Percentiles rank a stretch among this genome's conserved stretches.
Evolutionary conservation across 2,888 invertebrate genomes (phyloP).

Genomic region (Julus scanicus): DNA sequence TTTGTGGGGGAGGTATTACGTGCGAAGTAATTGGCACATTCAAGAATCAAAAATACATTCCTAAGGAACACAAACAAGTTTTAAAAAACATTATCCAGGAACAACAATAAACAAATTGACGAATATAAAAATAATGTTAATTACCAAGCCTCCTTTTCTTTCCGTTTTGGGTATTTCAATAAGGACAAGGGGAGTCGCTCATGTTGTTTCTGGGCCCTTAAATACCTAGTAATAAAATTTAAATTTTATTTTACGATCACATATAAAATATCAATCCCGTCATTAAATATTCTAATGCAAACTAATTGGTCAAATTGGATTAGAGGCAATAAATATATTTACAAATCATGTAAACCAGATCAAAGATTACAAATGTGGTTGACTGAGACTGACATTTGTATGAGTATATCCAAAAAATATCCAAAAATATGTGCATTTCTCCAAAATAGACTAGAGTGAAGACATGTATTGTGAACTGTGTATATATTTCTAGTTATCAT

Average conservation of each 20-base stretch:
- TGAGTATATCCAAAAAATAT: too few relatives aligned
- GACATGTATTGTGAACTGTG: background rate
- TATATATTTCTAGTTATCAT: too few relatives aligned
- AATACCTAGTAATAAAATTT: slow-evolving; percentile 41
- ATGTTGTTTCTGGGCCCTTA: slow-evolving; percentile 83
- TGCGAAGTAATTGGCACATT: slow-evolving; percentile 53
- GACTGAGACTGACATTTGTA: too few relatives aligned
- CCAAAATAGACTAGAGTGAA: too few relatives aligned
- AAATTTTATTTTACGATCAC: background rate
- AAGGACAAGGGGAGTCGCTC: slow-evolving; percentile 80
- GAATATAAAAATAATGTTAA: background rate
- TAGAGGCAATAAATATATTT: too few relatives aligned
- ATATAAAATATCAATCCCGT: background rate
- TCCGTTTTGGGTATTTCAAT: slow-evolving; percentile 80
- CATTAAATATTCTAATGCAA: too few relatives aligned
- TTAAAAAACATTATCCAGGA: background rate
- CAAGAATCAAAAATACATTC: slow-evolving; percentile 53
- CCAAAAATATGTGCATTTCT: too few relatives aligned
- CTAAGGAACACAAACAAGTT: background rate
- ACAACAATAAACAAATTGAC: background rate
- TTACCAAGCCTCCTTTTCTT: slow-evolving; percentile 71
- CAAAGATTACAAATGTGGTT: too few relatives aligned
- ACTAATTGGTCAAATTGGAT: too few relatives aligned
- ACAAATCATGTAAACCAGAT: too few relatives aligned
- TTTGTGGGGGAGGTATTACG: slow-evolving; percentile 49